Evolutionary conservation across 2,888 invertebrate species (phyloP), one percentile per base, ranked within the genome.

Genomic region (Parascotia fuliginaria): DNA sequence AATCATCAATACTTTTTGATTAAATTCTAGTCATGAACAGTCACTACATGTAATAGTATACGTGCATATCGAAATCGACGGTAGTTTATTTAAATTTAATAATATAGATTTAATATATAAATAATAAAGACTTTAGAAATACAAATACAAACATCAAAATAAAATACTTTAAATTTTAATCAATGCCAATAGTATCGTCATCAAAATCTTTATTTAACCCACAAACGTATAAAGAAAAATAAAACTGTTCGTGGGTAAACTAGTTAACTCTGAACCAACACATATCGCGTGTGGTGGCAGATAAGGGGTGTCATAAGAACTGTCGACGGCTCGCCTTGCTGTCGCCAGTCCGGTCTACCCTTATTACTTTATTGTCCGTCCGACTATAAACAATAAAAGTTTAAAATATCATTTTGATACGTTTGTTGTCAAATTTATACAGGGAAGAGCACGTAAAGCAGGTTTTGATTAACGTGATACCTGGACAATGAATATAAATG

Each of bases 251-350:
- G 47, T 50, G 53, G 63, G 70, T 58, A 69, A 67, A 70, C 67
- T 66, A 70, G 67, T 68, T 68, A 65, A 45, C 55, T 63, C 48
- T 70, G 41, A 64, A 66, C 65, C 51, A 70, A 70, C 69, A 65
- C 55, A 68, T 77, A 84, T 90, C 83, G 90, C 90, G 89, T 90
- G 90, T 75, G 79, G 66, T 60, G 65, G 48, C 62, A 87, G 89
- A 90, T 90, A 90, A 89, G 85, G 81, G 82, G 83, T 85, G 87
- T 89, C 87, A 88, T 83, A 83, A 82, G 86, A 81, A 79, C 83
- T 82, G 88, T 85, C 85, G 69, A 60, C 68, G 70, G 72, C 72
- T 66, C 72, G 84, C 81, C 87, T 75, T 63, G 70, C 66, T 70
- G 73, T 74, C 81, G 85, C 76, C 83, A 72, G 70, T 69, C 73